Evolutionary conservation across 2,888 invertebrate species (phyloP).

Genomic region (Phyllotreta striolata): DNA sequence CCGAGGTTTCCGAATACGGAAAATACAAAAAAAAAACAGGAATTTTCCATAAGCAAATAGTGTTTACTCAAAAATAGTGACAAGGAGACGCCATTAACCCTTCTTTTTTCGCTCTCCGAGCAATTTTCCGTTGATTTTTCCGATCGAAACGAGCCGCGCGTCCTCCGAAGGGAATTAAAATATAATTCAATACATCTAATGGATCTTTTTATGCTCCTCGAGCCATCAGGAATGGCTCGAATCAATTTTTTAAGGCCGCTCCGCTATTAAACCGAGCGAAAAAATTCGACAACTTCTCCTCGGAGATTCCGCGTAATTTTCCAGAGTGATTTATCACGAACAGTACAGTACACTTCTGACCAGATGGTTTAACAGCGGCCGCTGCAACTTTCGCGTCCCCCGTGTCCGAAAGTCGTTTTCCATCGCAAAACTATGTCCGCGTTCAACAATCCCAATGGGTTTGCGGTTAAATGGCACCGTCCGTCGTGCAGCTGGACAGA

Average conservation of each 20-base stretch:
- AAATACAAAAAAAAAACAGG: constrained; percentile 26
- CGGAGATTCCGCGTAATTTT: not conserved
- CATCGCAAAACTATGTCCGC: constrained; percentile 1
- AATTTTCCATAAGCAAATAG: constrained; percentile 31
- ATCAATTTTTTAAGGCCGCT: not conserved
- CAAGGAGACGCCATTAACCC: constrained; percentile 35
- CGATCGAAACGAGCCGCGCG: too few species aligned
- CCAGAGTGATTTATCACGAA: constrained; percentile 10
- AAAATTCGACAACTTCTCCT: constrained; percentile 2
- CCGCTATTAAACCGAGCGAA: not conserved
- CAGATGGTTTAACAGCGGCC: constrained; percentile 2
- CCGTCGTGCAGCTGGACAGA: too few species aligned
- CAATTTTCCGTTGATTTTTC: not conserved
- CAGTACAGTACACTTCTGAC: not conserved
- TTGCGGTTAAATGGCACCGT: not conserved
- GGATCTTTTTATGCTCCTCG: too few species aligned
- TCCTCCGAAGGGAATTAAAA: too few species aligned
- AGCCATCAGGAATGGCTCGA: too few species aligned
- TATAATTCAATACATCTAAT: too few species aligned
- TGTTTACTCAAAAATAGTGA: constrained; percentile 19
- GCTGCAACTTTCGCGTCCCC: constrained; percentile 1
- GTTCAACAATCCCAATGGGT: not conserved
- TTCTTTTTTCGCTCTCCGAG: constrained; percentile 5
- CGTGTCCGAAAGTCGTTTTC: not conserved
- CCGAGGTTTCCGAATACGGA: constrained; percentile 21